These are phyloP conservation scores for Paedocypris sp. DNA, from an alignment of 2,113 vertebrate genomes.

Conservation along the genomic window DNA sequence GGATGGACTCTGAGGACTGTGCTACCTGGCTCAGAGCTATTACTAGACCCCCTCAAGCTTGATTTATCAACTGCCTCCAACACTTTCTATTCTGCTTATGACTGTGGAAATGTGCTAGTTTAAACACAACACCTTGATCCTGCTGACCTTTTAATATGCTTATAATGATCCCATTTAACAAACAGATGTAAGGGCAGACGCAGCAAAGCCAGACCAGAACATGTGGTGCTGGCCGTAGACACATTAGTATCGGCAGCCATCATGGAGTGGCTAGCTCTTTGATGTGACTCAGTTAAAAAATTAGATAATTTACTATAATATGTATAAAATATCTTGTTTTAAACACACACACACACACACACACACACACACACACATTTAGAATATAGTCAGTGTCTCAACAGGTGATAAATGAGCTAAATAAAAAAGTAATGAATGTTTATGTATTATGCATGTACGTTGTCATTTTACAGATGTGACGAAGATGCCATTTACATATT, in stretches of 20 bases:
- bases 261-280: too few species aligned
- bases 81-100: constrained; percentile 64
- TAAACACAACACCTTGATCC: constrained; percentile 82
- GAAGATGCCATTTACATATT: constrained; percentile 49
- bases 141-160: constrained; percentile 96
- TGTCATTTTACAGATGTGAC: constrained; percentile 71
- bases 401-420: constrained; percentile 74
- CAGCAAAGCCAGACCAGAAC: neutral
- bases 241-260: too few species aligned
- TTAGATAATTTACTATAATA: too few species aligned
- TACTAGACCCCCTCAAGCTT: constrained; percentile 67
- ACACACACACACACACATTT: too few species aligned
- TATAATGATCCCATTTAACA: constrained; percentile 98
- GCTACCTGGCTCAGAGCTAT: constrained; percentile 71
- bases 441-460: constrained; percentile 81
- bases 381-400: too few species aligned
- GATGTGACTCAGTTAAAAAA: too few species aligned
- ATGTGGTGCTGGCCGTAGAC: neutral
- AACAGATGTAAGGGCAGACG: constrained; percentile 54
- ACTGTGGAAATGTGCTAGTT: constrained; percentile 67
- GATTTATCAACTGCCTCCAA: constrained; percentile 67
- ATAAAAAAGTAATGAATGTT: constrained; percentile 81
- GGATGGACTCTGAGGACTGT: constrained; percentile 63
- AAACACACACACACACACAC: too few species aligned
- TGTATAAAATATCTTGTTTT: too few species aligned